Evolutionary conservation across 2,113 vertebrate species (phyloP).

Genomic region (Porphyrio hochstetteri): DNA sequence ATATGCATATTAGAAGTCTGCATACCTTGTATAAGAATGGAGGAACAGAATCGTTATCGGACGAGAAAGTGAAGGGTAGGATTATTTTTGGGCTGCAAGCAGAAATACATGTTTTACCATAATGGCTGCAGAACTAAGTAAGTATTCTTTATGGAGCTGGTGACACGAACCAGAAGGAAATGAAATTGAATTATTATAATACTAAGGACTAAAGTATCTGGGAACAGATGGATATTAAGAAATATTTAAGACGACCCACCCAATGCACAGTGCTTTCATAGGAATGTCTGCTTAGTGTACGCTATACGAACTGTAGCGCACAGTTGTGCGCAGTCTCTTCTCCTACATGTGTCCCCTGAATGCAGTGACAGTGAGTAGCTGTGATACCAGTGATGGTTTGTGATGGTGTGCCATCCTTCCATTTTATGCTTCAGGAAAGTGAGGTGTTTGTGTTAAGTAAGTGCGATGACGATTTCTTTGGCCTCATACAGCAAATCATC

Average conservation of each 20-base stretch:
- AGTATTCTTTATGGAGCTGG: neutral
- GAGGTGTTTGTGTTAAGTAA: neutral
- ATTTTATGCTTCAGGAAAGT: neutral
- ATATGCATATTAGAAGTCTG: neutral
- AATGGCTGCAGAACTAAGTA: neutral
- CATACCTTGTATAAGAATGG: neutral
- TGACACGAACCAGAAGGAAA: neutral
- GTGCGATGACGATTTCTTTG: neutral
- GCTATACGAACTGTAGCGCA: neutral
- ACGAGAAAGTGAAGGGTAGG: neutral
- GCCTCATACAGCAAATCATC: neutral
- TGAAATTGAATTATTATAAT: neutral
- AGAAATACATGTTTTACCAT: neutral
- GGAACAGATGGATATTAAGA: neutral
- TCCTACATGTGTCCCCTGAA: neutral
- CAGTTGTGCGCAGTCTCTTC: neutral
- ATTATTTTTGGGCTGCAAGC: neutral
- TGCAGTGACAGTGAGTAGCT: neutral
- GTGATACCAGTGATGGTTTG: neutral
- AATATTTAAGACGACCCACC: too few species aligned
- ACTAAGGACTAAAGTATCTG: neutral
- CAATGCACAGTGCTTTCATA: neutral
- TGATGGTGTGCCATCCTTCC: fast-evolving
- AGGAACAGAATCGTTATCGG: neutral
- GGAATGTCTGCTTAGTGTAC: neutral